Evolutionary conservation across 2,888 invertebrate species (phyloP).

Genomic region (Hedychridium roseum): DNA sequence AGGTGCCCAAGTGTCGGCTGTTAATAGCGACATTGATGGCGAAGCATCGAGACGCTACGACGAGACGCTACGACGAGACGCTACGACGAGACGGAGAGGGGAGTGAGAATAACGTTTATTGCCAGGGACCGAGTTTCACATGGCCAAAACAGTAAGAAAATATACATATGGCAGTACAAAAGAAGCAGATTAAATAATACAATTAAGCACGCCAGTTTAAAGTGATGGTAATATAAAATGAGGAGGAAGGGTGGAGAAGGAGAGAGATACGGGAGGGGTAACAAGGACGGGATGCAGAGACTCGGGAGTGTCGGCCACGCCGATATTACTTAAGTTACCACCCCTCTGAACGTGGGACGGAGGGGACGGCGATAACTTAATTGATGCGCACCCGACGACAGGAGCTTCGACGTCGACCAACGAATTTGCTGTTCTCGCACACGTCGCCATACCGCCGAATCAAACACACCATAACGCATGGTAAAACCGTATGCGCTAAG

Average conservation of each 20-base stretch:
- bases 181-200: too few species aligned
- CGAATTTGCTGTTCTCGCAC: too few species aligned
- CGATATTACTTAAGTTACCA: slow-evolving; percentile 50
- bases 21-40: slow-evolving; percentile 42
- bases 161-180: too few species aligned
- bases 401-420: slow-evolving; percentile 32
- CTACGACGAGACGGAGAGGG: slow-evolving; percentile 14
- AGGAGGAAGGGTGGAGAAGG: slow-evolving; percentile 2
- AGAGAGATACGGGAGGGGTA: slow-evolving; percentile 3
- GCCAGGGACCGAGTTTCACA: too few species aligned
- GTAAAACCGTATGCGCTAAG: not conserved
- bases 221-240: not conserved
- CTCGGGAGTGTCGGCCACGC: slow-evolving; percentile 42
- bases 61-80: slow-evolving; percentile 18
- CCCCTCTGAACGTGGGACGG: slow-evolving; percentile 13
- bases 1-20: slow-evolving; percentile 40
- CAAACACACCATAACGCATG: not conserved
- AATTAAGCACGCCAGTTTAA: too few species aligned
- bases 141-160: too few species aligned
- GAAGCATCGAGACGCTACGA: slow-evolving; percentile 28
- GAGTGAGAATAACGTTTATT: too few species aligned
- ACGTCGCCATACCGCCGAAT: too few species aligned
- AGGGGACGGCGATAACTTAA: slow-evolving; percentile 46
- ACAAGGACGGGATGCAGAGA: slow-evolving; percentile 20
- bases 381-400: slow-evolving; percentile 43